phyloP scores from a whole-genome alignment of 1,140 invertebrate species.

The Drosophila albomicans region DNA sequence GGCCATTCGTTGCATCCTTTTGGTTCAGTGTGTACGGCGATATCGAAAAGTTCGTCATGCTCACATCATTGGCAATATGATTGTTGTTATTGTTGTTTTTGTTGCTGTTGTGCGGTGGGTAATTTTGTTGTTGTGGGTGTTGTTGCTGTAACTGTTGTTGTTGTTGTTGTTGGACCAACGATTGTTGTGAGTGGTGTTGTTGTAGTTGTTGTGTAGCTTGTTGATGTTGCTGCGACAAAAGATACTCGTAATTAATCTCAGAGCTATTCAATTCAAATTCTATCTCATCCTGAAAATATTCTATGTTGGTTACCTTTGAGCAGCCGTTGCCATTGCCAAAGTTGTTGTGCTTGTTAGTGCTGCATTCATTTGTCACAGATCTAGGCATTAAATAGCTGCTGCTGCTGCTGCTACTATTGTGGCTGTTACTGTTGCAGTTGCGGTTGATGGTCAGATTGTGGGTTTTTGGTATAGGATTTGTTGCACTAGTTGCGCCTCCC shows the following conservation, averaged over 20 bases:
- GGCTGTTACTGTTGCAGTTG: constrained; percentile 41
- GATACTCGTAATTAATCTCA: constrained; percentile 35
- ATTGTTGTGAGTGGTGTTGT: constrained; percentile 25
- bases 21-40: constrained; percentile 53
- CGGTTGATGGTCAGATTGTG: constrained; percentile 60
- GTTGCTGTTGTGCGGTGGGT: constrained; percentile 46
- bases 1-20: constrained; percentile 39
- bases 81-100: constrained; percentile 53
- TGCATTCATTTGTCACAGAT: constrained; percentile 44
- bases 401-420: constrained; percentile 21
- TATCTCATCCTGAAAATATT: neutral
- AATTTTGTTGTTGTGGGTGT: constrained; percentile 58
- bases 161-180: constrained; percentile 26
- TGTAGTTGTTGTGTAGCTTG: constrained; percentile 38
- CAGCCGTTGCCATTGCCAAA: constrained; percentile 38
- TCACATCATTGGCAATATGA: constrained; percentile 55
- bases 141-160: constrained; percentile 44
- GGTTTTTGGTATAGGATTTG: constrained; percentile 50
- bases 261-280: neutral
- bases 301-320: constrained; percentile 45
- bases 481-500: constrained; percentile 44
- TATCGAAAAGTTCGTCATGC: constrained; percentile 49
- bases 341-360: constrained; percentile 40
- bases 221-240: constrained; percentile 46
- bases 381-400: constrained; percentile 43